Base-by-base conservation (phyloP, 2,113 vertebrate genomes). In the Illadopsis cleaveri region DNA sequence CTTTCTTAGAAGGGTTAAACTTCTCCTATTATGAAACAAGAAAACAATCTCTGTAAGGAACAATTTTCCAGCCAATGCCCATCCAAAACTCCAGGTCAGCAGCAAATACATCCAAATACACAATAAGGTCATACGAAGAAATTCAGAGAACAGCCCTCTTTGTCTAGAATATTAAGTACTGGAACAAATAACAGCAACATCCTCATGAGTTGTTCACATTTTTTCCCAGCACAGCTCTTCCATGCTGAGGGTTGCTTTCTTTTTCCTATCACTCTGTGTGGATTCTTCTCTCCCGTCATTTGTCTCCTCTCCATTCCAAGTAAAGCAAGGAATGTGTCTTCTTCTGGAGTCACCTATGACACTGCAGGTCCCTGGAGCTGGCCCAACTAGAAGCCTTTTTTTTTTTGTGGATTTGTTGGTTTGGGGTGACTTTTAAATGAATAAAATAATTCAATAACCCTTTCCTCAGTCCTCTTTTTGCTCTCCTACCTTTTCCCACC, bases 1-100 rank as follows among this genome's bases (percentile, higher is more conserved):
- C 37, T 89, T 94, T 94, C 76, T 93, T 90, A 84, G 93, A 96
- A 97, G 93, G 94, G 96, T 97, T 96, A 96, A 96, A 93, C 86
- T 88, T 89, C 65, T 93, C 58, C 75, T 78, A 42, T 97, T 96
- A 95, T 93, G 89, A 94, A 96, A 95, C 44, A 89, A 69, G 76
- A 88, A 97, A 97, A 90, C 60, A 95, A 94, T 92, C 82, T 86
- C 79, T 75, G 82, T 35, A 84, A 94, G 30, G 90, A 95, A 82
- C 94, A 86, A 95, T 72, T 93, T 94, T 95, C 94, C 90, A 95
- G 68, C 68, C 70, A 90, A 83, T 88, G 68, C 85, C 88, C 77
- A 93, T 95, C 95, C 95, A 97, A 96, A 90, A 95, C 66, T 95
- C 75, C 90, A 96, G 95, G 92, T 96, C 95, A 96, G 69, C 51